A percentile compares a stretch with the other conserved stretches of the same genome.
phyloP scores from a whole-genome alignment of 2,797 vertebrate species.

The Pitangus sulphuratus region DNA sequence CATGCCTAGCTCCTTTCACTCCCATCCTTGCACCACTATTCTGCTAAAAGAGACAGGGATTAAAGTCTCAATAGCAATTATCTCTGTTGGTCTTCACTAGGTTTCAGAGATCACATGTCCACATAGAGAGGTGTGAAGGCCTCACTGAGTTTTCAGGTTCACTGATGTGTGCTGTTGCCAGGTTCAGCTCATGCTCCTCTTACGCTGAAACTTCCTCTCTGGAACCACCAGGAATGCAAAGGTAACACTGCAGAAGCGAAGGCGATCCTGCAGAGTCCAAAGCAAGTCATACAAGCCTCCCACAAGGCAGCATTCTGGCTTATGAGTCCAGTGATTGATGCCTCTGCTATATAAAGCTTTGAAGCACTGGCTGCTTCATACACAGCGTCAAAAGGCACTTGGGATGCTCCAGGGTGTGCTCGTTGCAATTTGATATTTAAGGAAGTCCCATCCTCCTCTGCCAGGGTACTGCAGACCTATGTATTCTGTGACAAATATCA shows the following conservation, averaged over 20 bases:
- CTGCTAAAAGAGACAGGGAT: not conserved
- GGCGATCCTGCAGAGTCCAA: not conserved
- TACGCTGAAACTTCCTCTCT: not conserved
- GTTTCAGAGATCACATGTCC: not conserved
- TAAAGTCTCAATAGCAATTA: not conserved
- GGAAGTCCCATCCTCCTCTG: not conserved
- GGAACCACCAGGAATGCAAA: not conserved
- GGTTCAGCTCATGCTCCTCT: not conserved
- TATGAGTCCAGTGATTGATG: accelerated
- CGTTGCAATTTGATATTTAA: not conserved
- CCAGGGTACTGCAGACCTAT: not conserved
- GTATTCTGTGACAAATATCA: not conserved
- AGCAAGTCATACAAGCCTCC: not conserved
- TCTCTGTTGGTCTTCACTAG: not conserved
- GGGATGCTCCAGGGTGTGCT: not conserved
- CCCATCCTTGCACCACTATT: not conserved
- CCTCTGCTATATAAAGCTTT: not conserved
- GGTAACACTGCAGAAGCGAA: not conserved
- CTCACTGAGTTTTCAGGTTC: not conserved
- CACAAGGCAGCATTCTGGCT: not conserved
- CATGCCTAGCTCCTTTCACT: not conserved
- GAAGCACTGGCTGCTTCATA: not conserved
- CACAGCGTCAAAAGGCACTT: not conserved
- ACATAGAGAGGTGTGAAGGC: not conserved
- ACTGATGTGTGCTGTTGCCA: not conserved